These are phyloP conservation scores for Heliconius congener DNA, from an alignment of 1,140 invertebrate species.

Conservation along the genomic window DNA sequence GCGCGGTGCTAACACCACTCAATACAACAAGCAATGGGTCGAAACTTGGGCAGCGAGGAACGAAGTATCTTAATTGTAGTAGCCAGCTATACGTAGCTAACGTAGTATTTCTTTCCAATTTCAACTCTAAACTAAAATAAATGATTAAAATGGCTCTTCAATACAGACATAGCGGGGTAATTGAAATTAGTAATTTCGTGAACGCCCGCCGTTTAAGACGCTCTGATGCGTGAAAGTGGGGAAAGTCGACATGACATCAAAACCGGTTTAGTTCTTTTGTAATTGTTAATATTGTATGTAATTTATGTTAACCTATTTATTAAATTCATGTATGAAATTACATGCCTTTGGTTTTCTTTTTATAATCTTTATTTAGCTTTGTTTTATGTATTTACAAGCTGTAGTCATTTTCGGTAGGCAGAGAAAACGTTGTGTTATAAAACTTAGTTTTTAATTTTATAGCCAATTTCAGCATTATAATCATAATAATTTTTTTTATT, in stretches of 20 bases:
- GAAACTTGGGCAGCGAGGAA: neutral
- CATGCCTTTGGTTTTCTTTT: conserved; percentile 1
- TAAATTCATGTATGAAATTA: neutral
- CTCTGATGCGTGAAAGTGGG: conserved; percentile 64
- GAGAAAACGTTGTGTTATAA: neutral
- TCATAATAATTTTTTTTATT: neutral
- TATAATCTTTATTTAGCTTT: neutral
- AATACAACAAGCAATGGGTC: neutral
- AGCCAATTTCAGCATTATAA: neutral
- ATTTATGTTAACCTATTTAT: conserved; percentile 26
- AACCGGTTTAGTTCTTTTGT: conserved; percentile 59
- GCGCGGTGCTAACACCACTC: neutral
- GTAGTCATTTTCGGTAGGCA: neutral
- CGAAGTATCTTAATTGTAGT: no score
- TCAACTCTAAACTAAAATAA: neutral
- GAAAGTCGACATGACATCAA: conserved; percentile 58
- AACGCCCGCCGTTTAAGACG: conserved; percentile 45
- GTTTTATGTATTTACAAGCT: neutral
- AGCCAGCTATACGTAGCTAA: no score
- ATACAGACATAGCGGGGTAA: conserved; percentile 6
- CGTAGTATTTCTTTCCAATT: neutral
- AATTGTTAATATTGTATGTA: conserved; percentile 40
- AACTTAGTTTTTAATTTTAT: no score
- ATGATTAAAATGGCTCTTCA: neutral
- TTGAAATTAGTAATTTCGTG: conserved; percentile 53